These are phyloP conservation scores for Prolemur simus DNA, from an alignment of 2,113 vertebrate species.

Conservation along the genomic window DNA sequence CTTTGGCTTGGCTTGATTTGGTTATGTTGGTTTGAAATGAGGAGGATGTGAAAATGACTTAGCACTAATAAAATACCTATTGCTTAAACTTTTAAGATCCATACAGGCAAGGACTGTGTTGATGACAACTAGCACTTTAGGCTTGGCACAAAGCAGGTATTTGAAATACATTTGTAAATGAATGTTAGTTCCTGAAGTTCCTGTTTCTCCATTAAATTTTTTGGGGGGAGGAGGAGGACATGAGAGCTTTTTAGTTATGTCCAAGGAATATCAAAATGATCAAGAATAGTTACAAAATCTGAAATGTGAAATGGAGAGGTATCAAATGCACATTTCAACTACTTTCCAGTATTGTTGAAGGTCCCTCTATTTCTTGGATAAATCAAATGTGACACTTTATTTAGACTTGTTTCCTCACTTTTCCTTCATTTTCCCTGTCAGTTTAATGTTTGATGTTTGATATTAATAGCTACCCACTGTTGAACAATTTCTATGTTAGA, in stretches of 20 bases:
- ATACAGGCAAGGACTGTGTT: neutral
- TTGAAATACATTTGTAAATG: constrained; percentile 1
- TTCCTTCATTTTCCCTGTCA: neutral
- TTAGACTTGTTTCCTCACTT: neutral
- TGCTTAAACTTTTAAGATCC: neutral
- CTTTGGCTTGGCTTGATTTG: neutral
- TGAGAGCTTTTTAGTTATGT: neutral
- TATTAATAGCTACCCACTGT: neutral
- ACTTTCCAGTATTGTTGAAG: neutral
- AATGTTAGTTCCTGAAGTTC: neutral
- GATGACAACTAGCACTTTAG: neutral
- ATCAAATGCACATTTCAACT: neutral
- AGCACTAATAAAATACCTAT: neutral
- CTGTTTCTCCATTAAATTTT: neutral
- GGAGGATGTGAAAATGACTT: neutral
- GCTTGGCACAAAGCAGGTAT: neutral
- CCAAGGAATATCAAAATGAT: neutral
- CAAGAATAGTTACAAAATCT: neutral
- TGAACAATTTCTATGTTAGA: neutral
- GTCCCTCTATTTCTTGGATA: neutral
- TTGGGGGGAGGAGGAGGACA: neutral
- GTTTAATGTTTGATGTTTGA: neutral
- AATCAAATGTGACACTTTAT: neutral
- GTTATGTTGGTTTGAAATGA: neutral
- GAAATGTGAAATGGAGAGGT: neutral